Evolutionary conservation across 2,888 invertebrate species (phyloP), one percentile per base, ranked within the genome.

Genomic region (Eilema sororculum): DNA sequence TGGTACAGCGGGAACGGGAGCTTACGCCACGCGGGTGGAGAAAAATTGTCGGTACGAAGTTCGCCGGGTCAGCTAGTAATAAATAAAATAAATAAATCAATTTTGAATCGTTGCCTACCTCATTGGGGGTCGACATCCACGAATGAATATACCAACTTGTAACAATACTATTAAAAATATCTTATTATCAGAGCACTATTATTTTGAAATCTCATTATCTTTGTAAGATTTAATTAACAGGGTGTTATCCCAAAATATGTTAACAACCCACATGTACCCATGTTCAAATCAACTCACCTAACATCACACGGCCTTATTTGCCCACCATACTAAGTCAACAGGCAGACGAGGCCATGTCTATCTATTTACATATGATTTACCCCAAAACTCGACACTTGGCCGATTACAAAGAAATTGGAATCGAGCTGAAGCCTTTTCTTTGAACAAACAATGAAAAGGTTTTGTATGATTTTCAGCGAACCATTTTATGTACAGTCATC

Each of bases 341-440:
- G 57, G 28, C 12, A 64, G 65, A 57, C 64, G 56, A 28, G 65
- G 65, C 65, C 58, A 56, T 22, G 60, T 65, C 65, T 65, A 37
- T 33, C 33, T 78, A 74, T 80, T 80, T 82, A 82, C 79, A 78
- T 80, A 82, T 75, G 74, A 80, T 82, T 80, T 78, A 72, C 64
- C 67, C 76, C 71, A 58, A 68, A 80, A 73, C 63, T 72, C 74
- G 28, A 59, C 67, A 71, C 69, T 70, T 74, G 56, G 71, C 74
- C 81, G 78, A 82, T 80, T 82, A 80, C 81, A 78, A 80, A 80
- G 76, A 80, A 80, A 80, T 74, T 82, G 80, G 71, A 73, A 80
- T 68, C 65, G 74, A 72, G 65, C 69, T 68, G 61, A 73, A 69
- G 33, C 72, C 73, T 71, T 80, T 81, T 80, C 71, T 80, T 78